These are phyloP conservation scores for Motacilla tschutschensis DNA, from an alignment of 2,113 vertebrate species.

Conservation along the genomic window DNA sequence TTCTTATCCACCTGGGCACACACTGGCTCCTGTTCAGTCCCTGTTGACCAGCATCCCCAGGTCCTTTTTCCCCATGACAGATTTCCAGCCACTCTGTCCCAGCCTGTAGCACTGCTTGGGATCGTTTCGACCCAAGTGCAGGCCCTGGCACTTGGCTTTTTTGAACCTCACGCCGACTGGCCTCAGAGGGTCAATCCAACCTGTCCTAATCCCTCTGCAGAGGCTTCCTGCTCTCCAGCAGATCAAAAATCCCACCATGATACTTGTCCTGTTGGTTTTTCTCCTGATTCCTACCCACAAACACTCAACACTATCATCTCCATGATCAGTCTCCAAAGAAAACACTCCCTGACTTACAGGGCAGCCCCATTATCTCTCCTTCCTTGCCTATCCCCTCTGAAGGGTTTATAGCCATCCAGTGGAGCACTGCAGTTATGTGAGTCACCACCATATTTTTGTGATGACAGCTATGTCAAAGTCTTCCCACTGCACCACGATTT, in stretches of 20 bases:
- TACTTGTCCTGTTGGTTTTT: background rate
- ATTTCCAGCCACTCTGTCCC: background rate
- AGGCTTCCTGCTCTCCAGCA: background rate
- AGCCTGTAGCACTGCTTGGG: background rate
- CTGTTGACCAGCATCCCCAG: background rate
- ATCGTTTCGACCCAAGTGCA: background rate
- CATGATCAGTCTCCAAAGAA: background rate
- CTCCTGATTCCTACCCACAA: background rate
- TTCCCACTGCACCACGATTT: background rate
- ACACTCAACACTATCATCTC: no score
- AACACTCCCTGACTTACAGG: background rate
- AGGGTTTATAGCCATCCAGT: background rate
- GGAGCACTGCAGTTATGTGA: background rate
- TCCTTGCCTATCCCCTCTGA: background rate
- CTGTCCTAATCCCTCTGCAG: background rate
- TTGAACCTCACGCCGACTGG: background rate
- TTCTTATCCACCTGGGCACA: background rate
- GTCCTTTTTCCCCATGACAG: background rate
- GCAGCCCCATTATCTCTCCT: background rate
- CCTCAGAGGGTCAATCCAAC: fast-evolving
- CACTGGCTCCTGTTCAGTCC: no score
- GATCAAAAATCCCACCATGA: no score
- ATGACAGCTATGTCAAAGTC: background rate
- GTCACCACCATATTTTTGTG: background rate
- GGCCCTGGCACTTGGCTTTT: background rate